Percentiles rank a stretch among this genome's conserved stretches.
Evolutionary conservation across 2,797 vertebrate species (phyloP).

Genomic region (Saxicola maurus): DNA sequence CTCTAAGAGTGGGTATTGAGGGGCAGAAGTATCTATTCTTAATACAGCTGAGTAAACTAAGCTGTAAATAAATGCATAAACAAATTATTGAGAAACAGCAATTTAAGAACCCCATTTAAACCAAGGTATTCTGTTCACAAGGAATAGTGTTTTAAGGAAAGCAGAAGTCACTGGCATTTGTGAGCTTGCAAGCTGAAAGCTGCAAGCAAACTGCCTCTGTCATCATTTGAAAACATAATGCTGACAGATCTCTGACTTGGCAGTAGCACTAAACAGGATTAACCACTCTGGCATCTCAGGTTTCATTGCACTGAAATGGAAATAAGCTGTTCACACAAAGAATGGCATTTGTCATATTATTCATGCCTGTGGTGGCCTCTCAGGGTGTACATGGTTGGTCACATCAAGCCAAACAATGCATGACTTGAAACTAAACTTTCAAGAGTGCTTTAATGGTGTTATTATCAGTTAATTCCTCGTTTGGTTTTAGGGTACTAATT

Average conservation of each 20-base stretch:
- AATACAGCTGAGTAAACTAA: background rate
- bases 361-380: background rate
- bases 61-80: background rate
- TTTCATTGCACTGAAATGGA: constrained; percentile 32
- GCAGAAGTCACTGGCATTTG: background rate
- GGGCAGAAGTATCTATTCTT: background rate
- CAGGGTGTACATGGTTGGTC: background rate
- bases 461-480: background rate
- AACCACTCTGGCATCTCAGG: constrained; percentile 26
- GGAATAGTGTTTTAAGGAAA: background rate
- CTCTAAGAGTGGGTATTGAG: background rate
- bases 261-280: constrained; percentile 2
- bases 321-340: background rate
- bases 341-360: constrained; percentile 6
- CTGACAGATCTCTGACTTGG: constrained; percentile 32
- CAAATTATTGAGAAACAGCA: background rate
- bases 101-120: background rate
- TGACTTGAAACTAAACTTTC: background rate
- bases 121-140: background rate
- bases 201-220: constrained; percentile 13
- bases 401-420: background rate
- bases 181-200: background rate
- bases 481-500: background rate
- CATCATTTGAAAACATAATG: background rate
- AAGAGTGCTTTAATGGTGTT: background rate